Conservation (phyloP, 2,888 invertebrate species). For the Platycnemis pennipes region DNA sequence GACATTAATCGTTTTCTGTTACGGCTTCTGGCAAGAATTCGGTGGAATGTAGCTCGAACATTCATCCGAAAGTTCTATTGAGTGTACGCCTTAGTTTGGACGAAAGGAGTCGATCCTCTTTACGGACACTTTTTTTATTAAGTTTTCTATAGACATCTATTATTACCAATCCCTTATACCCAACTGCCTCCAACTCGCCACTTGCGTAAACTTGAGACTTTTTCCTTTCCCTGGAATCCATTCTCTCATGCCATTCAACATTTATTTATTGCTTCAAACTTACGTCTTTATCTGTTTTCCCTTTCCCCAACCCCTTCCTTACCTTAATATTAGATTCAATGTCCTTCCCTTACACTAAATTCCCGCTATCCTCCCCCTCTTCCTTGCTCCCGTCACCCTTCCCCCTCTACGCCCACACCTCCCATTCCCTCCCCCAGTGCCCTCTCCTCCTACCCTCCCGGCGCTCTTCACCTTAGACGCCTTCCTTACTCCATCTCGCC, state of each 20-base stretch:
- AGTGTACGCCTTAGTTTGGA: neutral
- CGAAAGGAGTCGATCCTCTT: neutral
- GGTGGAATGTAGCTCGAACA: neutral
- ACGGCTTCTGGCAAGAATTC: neutral
- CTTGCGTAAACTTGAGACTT: conserved; percentile 17
- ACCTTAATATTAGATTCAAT: conserved; percentile 37
- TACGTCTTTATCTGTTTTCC: conserved; percentile 36
- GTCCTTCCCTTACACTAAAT: conserved; percentile 24
- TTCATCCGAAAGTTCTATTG: neutral
- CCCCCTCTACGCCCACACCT: neutral
- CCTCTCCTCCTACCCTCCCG: neutral
- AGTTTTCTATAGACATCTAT: conserved; percentile 32
- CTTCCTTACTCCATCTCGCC: neutral
- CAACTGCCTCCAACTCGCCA: neutral
- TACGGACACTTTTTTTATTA: conserved; percentile 14
- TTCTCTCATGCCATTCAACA: conserved; percentile 32
- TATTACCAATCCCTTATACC: conserved; percentile 32
- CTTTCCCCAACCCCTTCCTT: conserved; percentile 13
- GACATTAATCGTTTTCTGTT: neutral
- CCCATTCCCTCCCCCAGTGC: neutral
- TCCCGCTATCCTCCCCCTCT: neutral
- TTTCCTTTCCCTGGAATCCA: conserved; percentile 21
- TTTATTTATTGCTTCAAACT: conserved; percentile 39
- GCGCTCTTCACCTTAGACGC: neutral
- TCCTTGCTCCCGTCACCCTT: neutral